Percentiles rank a stretch among this genome's conserved stretches.
phyloP scores from a whole-genome alignment of 2,113 vertebrate species.

The Antennarius striatus region DNA sequence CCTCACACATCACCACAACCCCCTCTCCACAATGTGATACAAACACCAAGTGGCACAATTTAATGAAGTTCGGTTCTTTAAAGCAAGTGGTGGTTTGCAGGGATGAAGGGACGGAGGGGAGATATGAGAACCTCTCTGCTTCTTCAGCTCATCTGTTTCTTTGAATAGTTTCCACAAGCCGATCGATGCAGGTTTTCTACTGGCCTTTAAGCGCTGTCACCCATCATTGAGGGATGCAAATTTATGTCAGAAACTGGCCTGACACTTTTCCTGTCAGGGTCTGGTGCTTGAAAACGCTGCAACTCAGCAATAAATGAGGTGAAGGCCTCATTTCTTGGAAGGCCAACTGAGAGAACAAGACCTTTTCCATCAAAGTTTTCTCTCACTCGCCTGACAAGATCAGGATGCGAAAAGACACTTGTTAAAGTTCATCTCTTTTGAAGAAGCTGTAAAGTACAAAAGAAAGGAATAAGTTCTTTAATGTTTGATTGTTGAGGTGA shows the following conservation, averaged over 20 bases:
- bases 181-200: constrained; percentile 96
- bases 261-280: constrained; percentile 86
- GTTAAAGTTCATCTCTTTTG: constrained; percentile 52
- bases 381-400: constrained; percentile 47
- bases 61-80: constrained; percentile 99
- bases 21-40: constrained; percentile 63
- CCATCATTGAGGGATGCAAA: constrained; percentile 94
- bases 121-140: constrained; percentile 81
- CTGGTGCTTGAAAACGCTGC: constrained; percentile 57
- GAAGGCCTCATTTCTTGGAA: constrained; percentile 59
- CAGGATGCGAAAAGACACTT: constrained; percentile 55
- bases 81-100: constrained; percentile 68
- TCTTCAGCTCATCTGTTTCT: constrained; percentile 87
- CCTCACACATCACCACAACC: constrained; percentile 1
- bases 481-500: neutral
- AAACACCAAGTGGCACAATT: constrained; percentile 87
- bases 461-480: neutral
- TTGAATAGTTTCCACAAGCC: constrained; percentile 91
- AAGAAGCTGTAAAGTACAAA: constrained; percentile 9
- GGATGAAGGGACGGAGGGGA: constrained; percentile 48
- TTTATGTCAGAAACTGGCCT: constrained; percentile 92
- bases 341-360: constrained; percentile 45
- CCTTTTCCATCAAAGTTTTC: constrained; percentile 72
- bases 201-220: constrained; percentile 97
- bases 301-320: constrained; percentile 83